Evolutionary conservation across 2,888 invertebrate species (phyloP).

Genomic region (Dynastes maya): DNA sequence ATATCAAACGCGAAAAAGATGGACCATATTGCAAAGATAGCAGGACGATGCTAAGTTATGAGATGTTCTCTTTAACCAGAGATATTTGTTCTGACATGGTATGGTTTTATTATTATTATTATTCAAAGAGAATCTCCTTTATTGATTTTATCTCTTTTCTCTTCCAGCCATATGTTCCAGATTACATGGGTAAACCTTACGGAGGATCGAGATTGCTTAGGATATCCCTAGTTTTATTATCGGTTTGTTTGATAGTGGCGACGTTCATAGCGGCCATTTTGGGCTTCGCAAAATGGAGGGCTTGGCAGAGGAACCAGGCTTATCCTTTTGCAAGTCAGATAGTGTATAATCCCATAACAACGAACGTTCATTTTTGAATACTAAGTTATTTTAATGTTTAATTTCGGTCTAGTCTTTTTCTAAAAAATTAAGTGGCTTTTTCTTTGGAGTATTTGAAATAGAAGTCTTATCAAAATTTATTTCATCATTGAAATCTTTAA

Average conservation of each 20-base stretch:
- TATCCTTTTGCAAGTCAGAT: constrained; percentile 64
- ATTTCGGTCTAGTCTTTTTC: not conserved
- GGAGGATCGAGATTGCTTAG: constrained; percentile 58
- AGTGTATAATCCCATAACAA: constrained; percentile 63
- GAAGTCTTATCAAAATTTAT: no score
- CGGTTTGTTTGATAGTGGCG: constrained; percentile 59
- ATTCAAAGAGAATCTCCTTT: not conserved
- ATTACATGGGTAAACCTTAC: constrained; percentile 35
- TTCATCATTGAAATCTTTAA: no score
- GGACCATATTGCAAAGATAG: constrained; percentile 64
- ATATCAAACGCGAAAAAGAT: constrained; percentile 60
- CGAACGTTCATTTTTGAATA: constrained; percentile 50
- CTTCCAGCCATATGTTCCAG: constrained; percentile 29
- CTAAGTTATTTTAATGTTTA: not conserved
- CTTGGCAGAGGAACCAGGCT: constrained; percentile 56
- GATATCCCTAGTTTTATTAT: constrained; percentile 61
- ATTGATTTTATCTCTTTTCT: not conserved
- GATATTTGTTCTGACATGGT: constrained; percentile 57
- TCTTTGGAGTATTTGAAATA: no score
- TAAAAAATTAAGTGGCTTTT: no score
- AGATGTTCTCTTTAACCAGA: constrained; percentile 59
- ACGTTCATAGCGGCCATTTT: constrained; percentile 60
- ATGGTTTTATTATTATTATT: constrained; percentile 46
- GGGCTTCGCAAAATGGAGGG: constrained; percentile 61
- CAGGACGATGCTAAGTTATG: constrained; percentile 56